Percentiles rank a stretch among this genome's conserved stretches.
Evolutionary conservation across 2,888 invertebrate genomes (phyloP).

Genomic region (Criorhina ranunculi): DNA sequence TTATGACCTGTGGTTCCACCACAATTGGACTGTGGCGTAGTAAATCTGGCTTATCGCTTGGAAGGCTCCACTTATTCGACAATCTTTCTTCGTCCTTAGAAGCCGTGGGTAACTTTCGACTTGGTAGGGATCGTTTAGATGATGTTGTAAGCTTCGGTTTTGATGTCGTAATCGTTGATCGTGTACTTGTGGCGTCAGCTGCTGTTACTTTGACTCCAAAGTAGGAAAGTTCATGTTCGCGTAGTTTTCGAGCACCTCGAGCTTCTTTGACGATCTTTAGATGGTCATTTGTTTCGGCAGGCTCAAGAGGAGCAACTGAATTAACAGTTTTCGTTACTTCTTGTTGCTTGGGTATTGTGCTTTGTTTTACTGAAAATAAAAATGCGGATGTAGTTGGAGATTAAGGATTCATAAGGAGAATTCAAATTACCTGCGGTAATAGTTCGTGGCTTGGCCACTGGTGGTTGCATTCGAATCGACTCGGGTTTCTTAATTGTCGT

Average conservation of each 20-base stretch:
- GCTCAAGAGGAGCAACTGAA: constrained; percentile 45
- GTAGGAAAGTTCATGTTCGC: constrained; percentile 87
- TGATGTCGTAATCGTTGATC: constrained; percentile 32
- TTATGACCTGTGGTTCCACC: constrained; percentile 77
- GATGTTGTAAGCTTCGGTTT: constrained; percentile 54
- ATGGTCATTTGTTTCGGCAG: constrained; percentile 77
- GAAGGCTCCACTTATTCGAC: constrained; percentile 81
- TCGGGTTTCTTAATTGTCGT: constrained; percentile 66
- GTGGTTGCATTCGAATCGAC: constrained; percentile 78
- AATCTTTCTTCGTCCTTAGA: constrained; percentile 43
- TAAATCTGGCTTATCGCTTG: constrained; percentile 83
- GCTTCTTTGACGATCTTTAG: constrained; percentile 82
- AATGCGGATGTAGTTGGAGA: not conserved
- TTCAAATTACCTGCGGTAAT: constrained; percentile 70
- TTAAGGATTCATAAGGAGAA: not conserved
- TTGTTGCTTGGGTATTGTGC: constrained; percentile 49
- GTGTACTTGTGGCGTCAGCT: constrained; percentile 49
- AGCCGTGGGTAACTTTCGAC: constrained; percentile 58
- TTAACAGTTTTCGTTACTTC: constrained; percentile 56
- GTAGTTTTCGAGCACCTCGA: constrained; percentile 85
- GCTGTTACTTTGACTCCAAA: constrained; percentile 85
- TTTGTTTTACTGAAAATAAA: constrained; percentile 48
- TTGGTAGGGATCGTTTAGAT: constrained; percentile 72
- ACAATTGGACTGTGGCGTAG: constrained; percentile 82
- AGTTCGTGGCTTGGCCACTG: constrained; percentile 82